These are phyloP conservation scores for Dermochelys coriacea DNA, from an alignment of 2,797 vertebrate species.

Conservation along the genomic window DNA sequence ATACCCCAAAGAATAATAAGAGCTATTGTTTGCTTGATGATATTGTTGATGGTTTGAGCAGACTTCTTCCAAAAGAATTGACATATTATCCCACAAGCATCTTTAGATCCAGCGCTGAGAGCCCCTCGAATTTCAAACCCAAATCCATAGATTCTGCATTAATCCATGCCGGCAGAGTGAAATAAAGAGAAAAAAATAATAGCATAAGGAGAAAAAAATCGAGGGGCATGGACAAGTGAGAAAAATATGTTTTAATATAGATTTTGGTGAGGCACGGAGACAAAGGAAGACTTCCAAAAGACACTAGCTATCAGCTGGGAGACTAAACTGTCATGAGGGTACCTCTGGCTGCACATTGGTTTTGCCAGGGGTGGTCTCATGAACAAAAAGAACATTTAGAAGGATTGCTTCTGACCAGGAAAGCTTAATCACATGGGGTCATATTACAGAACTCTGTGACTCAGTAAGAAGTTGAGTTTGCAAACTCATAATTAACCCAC, in stretches of 20 bases:
- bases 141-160: background rate
- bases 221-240: background rate
- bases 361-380: background rate
- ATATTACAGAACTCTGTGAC: background rate
- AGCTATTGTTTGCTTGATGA: background rate
- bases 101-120: background rate
- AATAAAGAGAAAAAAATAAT: background rate
- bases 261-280: background rate
- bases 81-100: background rate
- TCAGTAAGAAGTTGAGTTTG: background rate
- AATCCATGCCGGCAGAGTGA: background rate
- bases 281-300: background rate
- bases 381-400: background rate
- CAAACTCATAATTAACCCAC: background rate
- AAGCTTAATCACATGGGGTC: slow-evolving; percentile 4
- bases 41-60: background rate
- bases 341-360: background rate
- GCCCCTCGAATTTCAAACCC: background rate
- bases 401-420: background rate
- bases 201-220: background rate
- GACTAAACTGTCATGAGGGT: slow-evolving; percentile 18
- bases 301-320: background rate
- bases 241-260: background rate
- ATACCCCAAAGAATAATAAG: slow-evolving; percentile 17
- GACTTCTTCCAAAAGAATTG: background rate